Base-by-base conservation (phyloP, 2,888 invertebrate species). In the Ophion costatus region DNA sequence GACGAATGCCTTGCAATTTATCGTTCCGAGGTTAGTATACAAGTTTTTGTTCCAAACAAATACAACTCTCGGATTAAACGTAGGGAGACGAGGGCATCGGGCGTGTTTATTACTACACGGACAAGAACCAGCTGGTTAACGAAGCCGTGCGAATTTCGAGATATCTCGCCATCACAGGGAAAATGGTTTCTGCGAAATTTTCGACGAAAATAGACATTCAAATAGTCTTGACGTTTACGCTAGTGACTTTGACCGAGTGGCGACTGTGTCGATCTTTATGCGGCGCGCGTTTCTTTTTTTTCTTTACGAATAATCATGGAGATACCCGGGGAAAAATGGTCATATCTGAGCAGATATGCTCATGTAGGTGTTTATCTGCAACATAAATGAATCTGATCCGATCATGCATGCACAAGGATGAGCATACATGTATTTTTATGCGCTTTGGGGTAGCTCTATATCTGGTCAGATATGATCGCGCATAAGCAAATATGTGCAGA, bases 1-100 rank as follows among this genome's bases (percentile, higher is more conserved):
- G 95, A 96, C 1, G 97, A 97, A 91, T 98, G 97, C 90, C 92
- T 97, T 4, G 95, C 96, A 79, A 96, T 98, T 88, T 96, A 97
- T 89, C 96, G 96, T 89, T 95, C 96, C 0, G 96, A 96, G 91
- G 96, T 94, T 87, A 90, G 90, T 81, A 76, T 11, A 10, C 45
- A 29, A 22, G 20, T 56, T 67, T 69, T n/a, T 29, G 4, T 45
- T 24, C 17, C 7, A 20, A 11, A n/a, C 6, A 24, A 24, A 61
- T 14, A 73, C 17, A 24, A 10, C 57, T 33, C 38, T 66, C 63
- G 22, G 29, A 56, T 29, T 22, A 17, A 10, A 17, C 22, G 61
- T 3, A 24, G 42, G 67, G 22, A 38, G 42, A 24, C 2, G n/a
- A 1, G 22, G 42, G 9, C 1, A 38, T 9, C 38, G 38, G 38